Percentiles rank a stretch among this genome's conserved stretches.
phyloP scores from a whole-genome alignment of 1,140 invertebrate genomes.

The Uloborus diversus region DNA sequence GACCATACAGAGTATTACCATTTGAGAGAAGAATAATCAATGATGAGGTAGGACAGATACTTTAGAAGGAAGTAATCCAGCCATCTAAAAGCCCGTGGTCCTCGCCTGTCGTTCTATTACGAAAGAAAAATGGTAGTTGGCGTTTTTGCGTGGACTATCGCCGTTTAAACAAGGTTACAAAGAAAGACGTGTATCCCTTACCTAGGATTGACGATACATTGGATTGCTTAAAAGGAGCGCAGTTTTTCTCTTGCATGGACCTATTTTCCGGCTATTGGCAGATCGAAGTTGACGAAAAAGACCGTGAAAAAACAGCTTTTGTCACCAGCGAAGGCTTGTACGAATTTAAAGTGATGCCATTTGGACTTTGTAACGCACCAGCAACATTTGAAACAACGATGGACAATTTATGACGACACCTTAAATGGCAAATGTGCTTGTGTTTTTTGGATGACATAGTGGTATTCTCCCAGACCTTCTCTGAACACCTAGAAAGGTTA shows the following conservation, averaged over 20 bases:
- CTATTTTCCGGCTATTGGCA: conserved; percentile 68
- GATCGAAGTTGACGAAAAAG: conserved; percentile 52
- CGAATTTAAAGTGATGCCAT: too few relatives aligned
- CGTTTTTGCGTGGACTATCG: too few relatives aligned
- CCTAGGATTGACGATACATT: conserved; percentile 68
- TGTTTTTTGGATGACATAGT: conserved; percentile 31
- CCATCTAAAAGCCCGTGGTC: too few relatives aligned
- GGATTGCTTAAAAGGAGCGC: conserved; percentile 60
- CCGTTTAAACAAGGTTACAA: too few relatives aligned
- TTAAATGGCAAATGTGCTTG: conserved; percentile 34
- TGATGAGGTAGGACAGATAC: too few relatives aligned
- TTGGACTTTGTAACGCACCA: neutral
- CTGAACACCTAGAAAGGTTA: conserved; percentile 30
- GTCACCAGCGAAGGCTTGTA: conserved; percentile 8
- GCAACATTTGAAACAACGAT: neutral
- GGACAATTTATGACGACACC: conserved; percentile 21
- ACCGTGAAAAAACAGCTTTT: conserved; percentile 15
- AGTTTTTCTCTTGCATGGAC: conserved; percentile 62
- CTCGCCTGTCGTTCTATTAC: too few relatives aligned
- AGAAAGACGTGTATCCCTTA: too few relatives aligned
- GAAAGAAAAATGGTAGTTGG: too few relatives aligned
- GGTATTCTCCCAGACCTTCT: conserved; percentile 22
- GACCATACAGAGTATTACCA: too few relatives aligned
- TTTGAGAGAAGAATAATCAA: too few relatives aligned
- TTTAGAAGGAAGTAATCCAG: too few relatives aligned